Base-by-base conservation (phyloP, 2,888 invertebrate genomes). In the Anarsia innoxiella region DNA sequence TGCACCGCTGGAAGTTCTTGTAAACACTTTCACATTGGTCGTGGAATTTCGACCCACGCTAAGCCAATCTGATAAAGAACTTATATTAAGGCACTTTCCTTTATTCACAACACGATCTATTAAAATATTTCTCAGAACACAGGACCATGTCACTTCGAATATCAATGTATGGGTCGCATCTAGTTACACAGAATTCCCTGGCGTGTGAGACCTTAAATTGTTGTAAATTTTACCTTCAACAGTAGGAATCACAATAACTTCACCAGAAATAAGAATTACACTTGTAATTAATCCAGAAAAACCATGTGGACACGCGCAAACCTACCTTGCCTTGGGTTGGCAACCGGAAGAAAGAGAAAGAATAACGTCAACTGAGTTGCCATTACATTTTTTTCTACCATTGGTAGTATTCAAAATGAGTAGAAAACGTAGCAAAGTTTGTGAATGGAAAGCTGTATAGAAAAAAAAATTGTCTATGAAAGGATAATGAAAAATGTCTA, bases 261-360 rank as follows among this genome's bases (percentile, higher is more conserved):
- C 43, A 48, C 48, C 40, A 39, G 45, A 52, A 49, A 31, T 2
- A 12, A 23, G 10, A 12, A 25, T 45, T 44, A 37, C 32, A 43
- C 31, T 46, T 39, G 23, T 42, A 46, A 45, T 40, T 45, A 37
- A 40, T 40, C 36, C 43, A 42, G 44, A 59, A 66, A 74, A 68
- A 71, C 79, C 82, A 84, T 77, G 82, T 65, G 82, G 74, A 57
- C 52, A 48, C 42, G 38, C 41, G 57, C 47, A 53, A 66, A 74
- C 79, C 59, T 64, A 84, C 83, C 83, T 79, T 80, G 79, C 71
- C 74, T 71, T 63, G 60, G 61, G 69, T 76, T 78, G 76, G 66
- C 80, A 76, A 62, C 83, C 76, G 78, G 76, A 80, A 80, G 74
- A 82, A 79, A 79, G 77, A 74, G 49, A 45, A 49, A 66, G 51